phyloP scores from a whole-genome alignment of 2,113 vertebrate genomes.

The Microtus montanus region DNA sequence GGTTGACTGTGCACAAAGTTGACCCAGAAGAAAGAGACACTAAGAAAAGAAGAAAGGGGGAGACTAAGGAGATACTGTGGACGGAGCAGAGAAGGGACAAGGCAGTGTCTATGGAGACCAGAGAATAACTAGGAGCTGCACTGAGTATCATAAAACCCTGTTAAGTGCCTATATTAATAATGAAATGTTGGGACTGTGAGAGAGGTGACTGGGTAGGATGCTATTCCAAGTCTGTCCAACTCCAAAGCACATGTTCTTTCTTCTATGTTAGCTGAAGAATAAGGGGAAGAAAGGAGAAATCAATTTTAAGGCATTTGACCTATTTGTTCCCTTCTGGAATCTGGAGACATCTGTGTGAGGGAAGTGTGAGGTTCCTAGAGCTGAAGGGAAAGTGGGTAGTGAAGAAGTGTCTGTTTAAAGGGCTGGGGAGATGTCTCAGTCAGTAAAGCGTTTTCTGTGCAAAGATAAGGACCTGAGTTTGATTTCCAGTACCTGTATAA shows the following conservation, averaged over 20 bases:
- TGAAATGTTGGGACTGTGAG: not conserved
- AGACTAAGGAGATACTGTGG: not conserved
- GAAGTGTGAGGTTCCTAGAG: not conserved
- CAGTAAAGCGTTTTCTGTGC: not conserved
- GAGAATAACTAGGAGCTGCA: not conserved
- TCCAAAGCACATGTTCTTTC: not conserved
- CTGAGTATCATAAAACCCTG: constrained; percentile 12
- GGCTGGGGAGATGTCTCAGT: not conserved
- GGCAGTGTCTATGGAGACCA: not conserved
- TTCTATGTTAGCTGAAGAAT: not conserved
- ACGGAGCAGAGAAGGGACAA: not conserved
- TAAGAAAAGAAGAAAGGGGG: not conserved
- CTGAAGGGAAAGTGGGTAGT: not conserved
- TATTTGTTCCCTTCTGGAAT: not conserved
- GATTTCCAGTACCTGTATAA: not conserved
- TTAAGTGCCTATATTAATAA: not conserved
- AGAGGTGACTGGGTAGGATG: not conserved
- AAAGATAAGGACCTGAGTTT: not conserved
- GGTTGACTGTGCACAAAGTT: not conserved
- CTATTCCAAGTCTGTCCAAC: not conserved
- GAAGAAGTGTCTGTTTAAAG: not conserved
- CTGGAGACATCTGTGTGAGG: not conserved
- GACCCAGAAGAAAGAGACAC: not conserved
- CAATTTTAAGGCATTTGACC: not conserved
- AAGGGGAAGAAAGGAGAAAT: constrained; percentile 13